Conservation (phyloP, 2,797 vertebrate species). For the Spondyliosoma cantharus region DNA sequence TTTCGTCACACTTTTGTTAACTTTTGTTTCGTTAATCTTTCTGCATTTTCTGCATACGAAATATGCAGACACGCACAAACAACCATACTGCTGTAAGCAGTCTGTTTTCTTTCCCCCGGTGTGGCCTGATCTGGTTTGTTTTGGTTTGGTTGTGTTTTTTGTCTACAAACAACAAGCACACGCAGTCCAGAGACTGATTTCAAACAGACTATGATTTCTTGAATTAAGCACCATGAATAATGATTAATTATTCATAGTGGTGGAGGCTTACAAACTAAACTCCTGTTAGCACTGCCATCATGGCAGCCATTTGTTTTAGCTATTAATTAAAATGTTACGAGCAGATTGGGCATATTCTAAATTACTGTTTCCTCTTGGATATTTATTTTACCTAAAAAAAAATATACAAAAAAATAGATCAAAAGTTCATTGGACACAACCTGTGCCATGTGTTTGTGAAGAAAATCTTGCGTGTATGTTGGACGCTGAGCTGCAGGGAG, state of each 20-base stretch:
- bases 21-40: slow-evolving; percentile 20
- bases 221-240: slow-evolving; percentile 19
- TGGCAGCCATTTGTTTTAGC: neutral
- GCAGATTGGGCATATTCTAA: neutral
- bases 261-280: neutral
- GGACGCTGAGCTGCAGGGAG: slow-evolving; percentile 37
- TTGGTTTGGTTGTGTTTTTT: slow-evolving; percentile 35
- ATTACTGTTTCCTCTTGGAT: neutral
- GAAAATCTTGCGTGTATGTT: slow-evolving; percentile 31
- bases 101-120: slow-evolving; percentile 47
- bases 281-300: neutral
- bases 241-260: neutral
- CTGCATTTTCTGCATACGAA: slow-evolving; percentile 39
- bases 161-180: slow-evolving; percentile 36
- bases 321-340: slow-evolving; percentile 10
- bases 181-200: slow-evolving; percentile 8
- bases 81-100: neutral
- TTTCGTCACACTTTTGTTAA: neutral
- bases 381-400: slow-evolving; percentile 3
- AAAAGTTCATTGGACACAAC: slow-evolving; percentile 23
- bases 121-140: slow-evolving; percentile 9
- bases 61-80: slow-evolving; percentile 36
- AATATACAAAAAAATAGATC: neutral
- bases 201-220: slow-evolving; percentile 22
- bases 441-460: slow-evolving; percentile 29